A percentile compares a stretch with the other conserved stretches of the same genome.
Conservation (phyloP, 2,888 invertebrate species). For the Tenthredo scrophulariae region DNA sequence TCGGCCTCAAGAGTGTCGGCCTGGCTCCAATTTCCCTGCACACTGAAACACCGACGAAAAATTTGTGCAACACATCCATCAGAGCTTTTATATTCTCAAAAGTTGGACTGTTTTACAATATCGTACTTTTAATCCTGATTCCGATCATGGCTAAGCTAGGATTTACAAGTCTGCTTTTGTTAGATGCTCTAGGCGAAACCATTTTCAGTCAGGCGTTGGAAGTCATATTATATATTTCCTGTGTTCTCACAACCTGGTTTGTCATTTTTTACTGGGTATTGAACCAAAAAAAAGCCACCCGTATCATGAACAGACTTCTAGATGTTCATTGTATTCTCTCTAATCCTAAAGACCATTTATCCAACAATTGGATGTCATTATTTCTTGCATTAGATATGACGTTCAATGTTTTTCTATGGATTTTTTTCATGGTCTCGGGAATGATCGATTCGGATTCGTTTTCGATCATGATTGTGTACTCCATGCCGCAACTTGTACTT, state of each 20-base stretch:
- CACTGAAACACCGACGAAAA: neutral
- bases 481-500: neutral
- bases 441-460: neutral
- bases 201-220: neutral
- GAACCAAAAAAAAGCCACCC: neutral
- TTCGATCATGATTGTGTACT: neutral
- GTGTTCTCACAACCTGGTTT: neutral
- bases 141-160: neutral
- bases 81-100: neutral
- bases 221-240: neutral
- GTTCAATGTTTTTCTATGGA: neutral
- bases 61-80: neutral
- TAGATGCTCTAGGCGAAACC: too few species aligned
- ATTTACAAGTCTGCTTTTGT: neutral
- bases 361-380: neutral
- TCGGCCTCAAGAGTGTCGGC: neutral
- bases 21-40: neutral
- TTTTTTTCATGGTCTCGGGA: neutral
- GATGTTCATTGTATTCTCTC: neutral
- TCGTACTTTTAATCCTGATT: neutral
- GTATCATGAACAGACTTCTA: neutral
- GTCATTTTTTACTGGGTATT: neutral
- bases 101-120: conserved; percentile 2
- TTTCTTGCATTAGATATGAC: neutral
- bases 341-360: neutral